These are phyloP conservation scores for Ephialtes manifestator DNA, from an alignment of 2,888 invertebrate species.

Conservation along the genomic window DNA sequence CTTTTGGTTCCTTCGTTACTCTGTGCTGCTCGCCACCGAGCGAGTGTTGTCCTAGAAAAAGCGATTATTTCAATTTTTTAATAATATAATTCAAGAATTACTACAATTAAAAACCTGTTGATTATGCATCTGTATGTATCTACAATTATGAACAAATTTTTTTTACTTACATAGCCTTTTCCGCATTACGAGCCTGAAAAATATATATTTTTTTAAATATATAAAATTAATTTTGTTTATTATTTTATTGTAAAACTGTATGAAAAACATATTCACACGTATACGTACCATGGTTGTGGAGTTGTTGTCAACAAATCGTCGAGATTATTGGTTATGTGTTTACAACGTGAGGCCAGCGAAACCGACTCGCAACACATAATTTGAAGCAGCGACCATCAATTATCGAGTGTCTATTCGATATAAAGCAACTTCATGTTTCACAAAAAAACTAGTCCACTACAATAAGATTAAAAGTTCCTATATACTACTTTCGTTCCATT, in stretches of 20 bases:
- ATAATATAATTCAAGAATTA: too few relatives aligned
- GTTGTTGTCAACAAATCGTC: constrained; percentile 21
- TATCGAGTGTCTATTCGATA: too few relatives aligned
- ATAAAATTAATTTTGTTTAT: neutral
- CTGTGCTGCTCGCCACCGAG: constrained; percentile 99
- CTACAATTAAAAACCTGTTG: too few relatives aligned
- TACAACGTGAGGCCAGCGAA: neutral
- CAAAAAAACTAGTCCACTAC: too few relatives aligned
- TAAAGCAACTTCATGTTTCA: too few relatives aligned
- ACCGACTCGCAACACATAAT: neutral
- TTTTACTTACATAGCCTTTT: constrained; percentile 97
- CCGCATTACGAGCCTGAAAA: constrained; percentile 97
- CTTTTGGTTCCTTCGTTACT: constrained; percentile 94
- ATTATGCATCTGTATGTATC: too few relatives aligned
- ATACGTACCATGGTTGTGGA: constrained; percentile 25
- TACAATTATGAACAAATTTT: neutral
- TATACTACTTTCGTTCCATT: too few relatives aligned
- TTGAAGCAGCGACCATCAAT: neutral
- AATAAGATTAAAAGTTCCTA: too few relatives aligned
- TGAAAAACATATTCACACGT: neutral
- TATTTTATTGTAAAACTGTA: neutral
- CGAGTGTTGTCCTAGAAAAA: constrained; percentile 96
- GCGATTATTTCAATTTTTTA: neutral
- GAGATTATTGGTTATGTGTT: constrained; percentile 16
- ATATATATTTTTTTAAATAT: constrained; percentile 57